Evolutionary conservation across 2,113 vertebrate genomes (phyloP).

Genomic region (Colius striatus): DNA sequence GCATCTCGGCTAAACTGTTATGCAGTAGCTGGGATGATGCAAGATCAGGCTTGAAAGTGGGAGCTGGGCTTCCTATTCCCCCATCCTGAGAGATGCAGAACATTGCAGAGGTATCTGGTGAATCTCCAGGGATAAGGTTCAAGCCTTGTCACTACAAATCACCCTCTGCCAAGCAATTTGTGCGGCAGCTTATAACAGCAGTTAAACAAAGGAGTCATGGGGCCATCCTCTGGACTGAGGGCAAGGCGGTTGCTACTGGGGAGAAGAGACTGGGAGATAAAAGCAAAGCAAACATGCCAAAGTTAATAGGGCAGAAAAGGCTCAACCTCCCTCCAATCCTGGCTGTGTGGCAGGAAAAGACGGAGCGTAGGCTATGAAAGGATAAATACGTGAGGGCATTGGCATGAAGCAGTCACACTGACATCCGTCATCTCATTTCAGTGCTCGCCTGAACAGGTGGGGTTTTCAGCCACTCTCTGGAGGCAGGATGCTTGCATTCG

Average conservation of each 20-base stretch:
- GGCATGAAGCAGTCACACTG: not conserved
- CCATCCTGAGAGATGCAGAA: constrained; percentile 44
- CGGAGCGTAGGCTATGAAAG: not conserved
- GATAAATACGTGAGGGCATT: not conserved
- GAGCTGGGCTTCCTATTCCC: constrained; percentile 59
- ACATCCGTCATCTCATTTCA: not conserved
- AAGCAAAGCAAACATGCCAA: constrained; percentile 74
- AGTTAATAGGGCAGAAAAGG: constrained; percentile 70
- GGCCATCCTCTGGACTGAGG: constrained; percentile 63
- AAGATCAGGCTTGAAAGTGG: constrained; percentile 53
- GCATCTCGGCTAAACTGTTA: constrained; percentile 27
- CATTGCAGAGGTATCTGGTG: constrained; percentile 75
- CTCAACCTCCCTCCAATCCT: constrained; percentile 10
- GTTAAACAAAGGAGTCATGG: constrained; percentile 72
- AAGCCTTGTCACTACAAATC: constrained; percentile 80
- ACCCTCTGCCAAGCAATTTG: constrained; percentile 74
- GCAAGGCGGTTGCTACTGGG: constrained; percentile 69
- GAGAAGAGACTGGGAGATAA: constrained; percentile 65
- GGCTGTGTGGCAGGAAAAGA: constrained; percentile 7
- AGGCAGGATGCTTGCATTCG: not conserved
- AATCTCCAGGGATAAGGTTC: constrained; percentile 72
- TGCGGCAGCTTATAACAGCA: constrained; percentile 75
- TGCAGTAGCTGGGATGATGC: constrained; percentile 56
- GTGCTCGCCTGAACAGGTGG: not conserved
- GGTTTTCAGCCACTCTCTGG: not conserved